phyloP scores from a whole-genome alignment of 2,113 vertebrate species.

The Onychostoma macrolepis region DNA sequence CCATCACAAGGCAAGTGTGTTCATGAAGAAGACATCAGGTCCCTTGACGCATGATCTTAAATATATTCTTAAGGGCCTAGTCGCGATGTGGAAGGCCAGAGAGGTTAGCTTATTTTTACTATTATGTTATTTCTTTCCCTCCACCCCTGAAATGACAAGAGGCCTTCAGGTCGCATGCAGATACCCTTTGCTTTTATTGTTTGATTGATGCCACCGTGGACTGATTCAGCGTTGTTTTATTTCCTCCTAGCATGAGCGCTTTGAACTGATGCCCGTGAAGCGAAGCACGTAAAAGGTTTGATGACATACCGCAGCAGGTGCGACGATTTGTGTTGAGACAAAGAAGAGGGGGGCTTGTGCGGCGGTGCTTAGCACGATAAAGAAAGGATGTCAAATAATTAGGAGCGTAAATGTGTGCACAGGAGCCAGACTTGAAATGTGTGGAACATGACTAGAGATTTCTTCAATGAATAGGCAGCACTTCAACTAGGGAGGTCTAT shows the following conservation, averaged over 20 bases:
- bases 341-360: neutral
- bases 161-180: neutral
- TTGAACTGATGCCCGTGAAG: neutral
- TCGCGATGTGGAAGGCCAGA: conserved; percentile 9
- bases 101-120: neutral
- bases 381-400: conserved; percentile 12
- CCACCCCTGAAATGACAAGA: conserved; percentile 5
- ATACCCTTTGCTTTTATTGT: conserved; percentile 33
- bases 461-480: neutral
- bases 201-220: conserved; percentile 36
- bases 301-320: neutral
- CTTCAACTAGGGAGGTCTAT: neutral
- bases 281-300: neutral
- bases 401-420: neutral
- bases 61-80: conserved; percentile 29
- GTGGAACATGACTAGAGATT: neutral
- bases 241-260: conserved; percentile 2
- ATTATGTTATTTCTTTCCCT: neutral
- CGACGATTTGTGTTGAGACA: neutral
- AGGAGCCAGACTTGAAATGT: neutral
- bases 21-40: conserved; percentile 37
- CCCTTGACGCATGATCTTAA: conserved; percentile 29
- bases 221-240: neutral
- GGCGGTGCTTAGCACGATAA: neutral
- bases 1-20: conserved; percentile 23